These are phyloP conservation scores for Threskiornis aethiopicus DNA, from an alignment of 2,797 vertebrate genomes.

Conservation along the genomic window DNA sequence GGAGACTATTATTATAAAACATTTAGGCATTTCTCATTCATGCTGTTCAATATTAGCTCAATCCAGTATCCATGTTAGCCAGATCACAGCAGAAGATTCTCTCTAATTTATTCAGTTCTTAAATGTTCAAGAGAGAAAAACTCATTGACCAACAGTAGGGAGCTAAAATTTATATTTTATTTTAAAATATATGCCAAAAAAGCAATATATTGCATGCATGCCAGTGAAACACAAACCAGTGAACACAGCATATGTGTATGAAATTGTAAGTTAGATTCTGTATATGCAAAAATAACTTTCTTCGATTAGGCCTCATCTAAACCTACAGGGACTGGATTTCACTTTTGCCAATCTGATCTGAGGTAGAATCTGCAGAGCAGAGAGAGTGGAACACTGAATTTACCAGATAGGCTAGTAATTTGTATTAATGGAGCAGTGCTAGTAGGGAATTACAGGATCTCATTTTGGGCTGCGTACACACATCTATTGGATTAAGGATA, in stretches of 20 bases:
- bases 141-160: accelerated
- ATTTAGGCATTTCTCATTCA: not conserved
- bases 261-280: not conserved
- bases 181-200: not conserved
- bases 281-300: not conserved
- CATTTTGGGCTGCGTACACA: not conserved
- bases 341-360: not conserved
- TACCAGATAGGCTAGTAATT: not conserved
- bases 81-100: not conserved
- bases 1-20: not conserved
- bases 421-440: not conserved
- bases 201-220: not conserved
- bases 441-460: not conserved
- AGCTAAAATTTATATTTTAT: not conserved
- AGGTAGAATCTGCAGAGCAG: not conserved
- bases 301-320: not conserved
- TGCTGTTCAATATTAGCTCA: not conserved
- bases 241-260: not conserved
- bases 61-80: not conserved
- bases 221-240: not conserved
- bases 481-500: not conserved
- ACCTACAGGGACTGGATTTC: not conserved
- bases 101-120: not conserved
- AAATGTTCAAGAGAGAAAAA: not conserved
- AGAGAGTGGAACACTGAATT: not conserved